Percentiles rank a stretch among this genome's conserved stretches.
phyloP scores from a whole-genome alignment of 2,113 vertebrate genomes.

The Tonatia bakeri region DNA sequence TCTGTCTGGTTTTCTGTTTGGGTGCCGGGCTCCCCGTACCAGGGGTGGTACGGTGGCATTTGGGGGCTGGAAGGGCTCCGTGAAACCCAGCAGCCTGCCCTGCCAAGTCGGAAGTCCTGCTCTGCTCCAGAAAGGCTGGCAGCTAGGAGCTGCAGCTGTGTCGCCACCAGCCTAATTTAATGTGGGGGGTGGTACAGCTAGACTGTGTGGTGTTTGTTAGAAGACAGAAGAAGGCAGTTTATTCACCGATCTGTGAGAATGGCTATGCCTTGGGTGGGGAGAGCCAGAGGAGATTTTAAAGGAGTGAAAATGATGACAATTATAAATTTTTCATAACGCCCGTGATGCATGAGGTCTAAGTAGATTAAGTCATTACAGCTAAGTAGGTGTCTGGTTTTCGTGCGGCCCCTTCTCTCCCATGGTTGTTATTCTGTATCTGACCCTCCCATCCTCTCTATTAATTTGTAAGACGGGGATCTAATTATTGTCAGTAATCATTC shows the following conservation, averaged over 20 bases:
- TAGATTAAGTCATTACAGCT: slow-evolving; percentile 47
- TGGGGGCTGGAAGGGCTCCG: neutral
- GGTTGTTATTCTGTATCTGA: slow-evolving; percentile 68
- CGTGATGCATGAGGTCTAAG: slow-evolving; percentile 4
- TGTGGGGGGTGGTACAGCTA: slow-evolving; percentile 63
- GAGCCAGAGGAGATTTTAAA: slow-evolving; percentile 43
- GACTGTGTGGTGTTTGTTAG: slow-evolving; percentile 56
- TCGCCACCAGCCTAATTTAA: slow-evolving; percentile 65
- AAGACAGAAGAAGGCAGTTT: slow-evolving; percentile 62
- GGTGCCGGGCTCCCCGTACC: neutral
- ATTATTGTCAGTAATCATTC: neutral
- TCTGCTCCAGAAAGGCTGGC: slow-evolving; percentile 24
- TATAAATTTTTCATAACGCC: slow-evolving; percentile 22
- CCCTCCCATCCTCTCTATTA: slow-evolving; percentile 40
- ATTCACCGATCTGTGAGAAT: slow-evolving; percentile 51
- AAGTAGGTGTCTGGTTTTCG: slow-evolving; percentile 5
- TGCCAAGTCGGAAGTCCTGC: slow-evolving; percentile 49
- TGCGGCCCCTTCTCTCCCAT: slow-evolving; percentile 41
- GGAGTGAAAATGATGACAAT: slow-evolving; percentile 19
- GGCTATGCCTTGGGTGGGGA: neutral
- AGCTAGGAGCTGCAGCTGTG: slow-evolving; percentile 68
- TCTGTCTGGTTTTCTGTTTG: neutral
- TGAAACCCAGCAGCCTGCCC: neutral
- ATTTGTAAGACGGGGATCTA: slow-evolving; percentile 68
- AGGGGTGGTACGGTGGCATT: neutral